phyloP scores from a whole-genome alignment of 2,113 vertebrate species.

The Gulo gulo region DNA sequence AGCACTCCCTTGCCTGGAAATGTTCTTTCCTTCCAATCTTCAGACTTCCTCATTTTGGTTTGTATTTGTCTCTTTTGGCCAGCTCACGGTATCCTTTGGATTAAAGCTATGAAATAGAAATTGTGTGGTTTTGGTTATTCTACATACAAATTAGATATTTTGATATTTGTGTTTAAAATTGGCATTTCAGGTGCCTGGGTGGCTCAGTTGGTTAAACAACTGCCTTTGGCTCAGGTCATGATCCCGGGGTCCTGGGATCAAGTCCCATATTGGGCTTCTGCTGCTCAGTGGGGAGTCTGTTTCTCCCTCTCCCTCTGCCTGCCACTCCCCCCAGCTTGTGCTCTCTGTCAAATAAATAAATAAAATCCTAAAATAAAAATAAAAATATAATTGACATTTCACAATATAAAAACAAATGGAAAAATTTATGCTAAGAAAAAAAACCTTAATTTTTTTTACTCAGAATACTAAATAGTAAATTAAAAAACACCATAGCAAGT shows the following conservation, averaged over 20 bases:
- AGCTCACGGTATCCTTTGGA: not conserved
- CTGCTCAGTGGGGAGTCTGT: too few species aligned
- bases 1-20: not conserved
- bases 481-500: not conserved
- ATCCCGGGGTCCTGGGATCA: too few species aligned
- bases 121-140: not conserved
- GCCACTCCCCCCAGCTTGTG: too few species aligned
- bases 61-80: not conserved
- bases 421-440: slow-evolving; percentile 5
- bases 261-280: too few species aligned
- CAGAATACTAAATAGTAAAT: slow-evolving; percentile 12
- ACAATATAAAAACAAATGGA: not conserved
- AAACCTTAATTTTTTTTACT: slow-evolving; percentile 18
- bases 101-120: not conserved
- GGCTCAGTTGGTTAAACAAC: too few species aligned
- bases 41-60: not conserved
- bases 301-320: too few species aligned
- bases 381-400: not conserved
- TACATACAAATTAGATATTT: not conserved
- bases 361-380: too few species aligned
- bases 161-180: not conserved
- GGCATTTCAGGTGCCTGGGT: not conserved
- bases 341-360: too few species aligned
- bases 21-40: not conserved
- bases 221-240: too few species aligned